phyloP scores from a whole-genome alignment of 2,113 vertebrate genomes.

The Rutilus rutilus region DNA sequence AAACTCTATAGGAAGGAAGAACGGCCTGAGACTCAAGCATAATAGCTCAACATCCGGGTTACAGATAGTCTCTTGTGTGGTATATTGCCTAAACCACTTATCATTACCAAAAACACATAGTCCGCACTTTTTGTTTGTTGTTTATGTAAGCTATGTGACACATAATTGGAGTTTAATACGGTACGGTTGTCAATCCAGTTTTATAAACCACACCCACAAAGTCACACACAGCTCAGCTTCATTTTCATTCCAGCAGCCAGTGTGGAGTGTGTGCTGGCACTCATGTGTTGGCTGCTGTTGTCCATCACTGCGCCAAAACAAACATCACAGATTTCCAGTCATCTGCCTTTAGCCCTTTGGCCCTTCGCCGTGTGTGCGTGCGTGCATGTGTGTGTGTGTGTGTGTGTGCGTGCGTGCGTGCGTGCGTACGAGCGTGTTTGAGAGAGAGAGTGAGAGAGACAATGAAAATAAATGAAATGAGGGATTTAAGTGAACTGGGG shows the following conservation, averaged over 20 bases:
- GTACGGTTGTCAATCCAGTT: neutral
- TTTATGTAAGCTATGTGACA: neutral
- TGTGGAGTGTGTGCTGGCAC: constrained; percentile 52
- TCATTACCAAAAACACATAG: too few species aligned
- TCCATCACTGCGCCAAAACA: constrained; percentile 53
- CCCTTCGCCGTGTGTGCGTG: neutral
- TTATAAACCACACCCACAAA: constrained; percentile 24
- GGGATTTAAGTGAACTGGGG: constrained; percentile 6
- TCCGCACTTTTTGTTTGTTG: neutral
- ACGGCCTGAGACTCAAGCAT: too few species aligned
- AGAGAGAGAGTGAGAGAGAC: neutral
- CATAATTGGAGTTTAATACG: too few species aligned
- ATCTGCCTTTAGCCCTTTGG: constrained; percentile 55
- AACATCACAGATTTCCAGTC: constrained; percentile 63
- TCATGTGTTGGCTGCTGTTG: constrained; percentile 44
- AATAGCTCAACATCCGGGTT: too few species aligned
- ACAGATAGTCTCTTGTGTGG: too few species aligned
- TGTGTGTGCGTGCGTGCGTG: too few species aligned
- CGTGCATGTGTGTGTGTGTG: too few species aligned
- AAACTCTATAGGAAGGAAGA: too few species aligned
- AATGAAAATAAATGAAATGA: constrained; percentile 18
- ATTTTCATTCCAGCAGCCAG: constrained; percentile 39
- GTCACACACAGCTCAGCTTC: constrained; percentile 24
- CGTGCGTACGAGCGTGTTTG: too few species aligned
- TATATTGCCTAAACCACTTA: too few species aligned